Base-by-base conservation (phyloP, 2,888 invertebrate genomes). In the Stratiomys singularior region DNA sequence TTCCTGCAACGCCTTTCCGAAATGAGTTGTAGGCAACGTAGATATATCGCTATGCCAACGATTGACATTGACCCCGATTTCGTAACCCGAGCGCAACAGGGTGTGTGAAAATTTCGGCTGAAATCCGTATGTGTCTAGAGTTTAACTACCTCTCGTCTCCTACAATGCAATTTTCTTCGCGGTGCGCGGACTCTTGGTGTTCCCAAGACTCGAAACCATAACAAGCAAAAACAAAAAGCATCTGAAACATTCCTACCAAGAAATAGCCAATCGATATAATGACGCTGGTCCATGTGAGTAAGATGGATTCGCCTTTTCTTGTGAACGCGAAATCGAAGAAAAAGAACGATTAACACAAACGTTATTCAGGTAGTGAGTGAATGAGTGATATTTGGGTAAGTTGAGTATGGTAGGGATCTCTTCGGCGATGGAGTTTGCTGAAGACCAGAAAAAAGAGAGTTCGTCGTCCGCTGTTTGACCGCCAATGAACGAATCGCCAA, bases 381-480 rank as follows among this genome's bases (percentile, higher is more conserved):
- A 18, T 52, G 52, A 63, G n/a, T 27, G 63, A 63, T 27, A 63
- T 63, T 63, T 28, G 63, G 63, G 63, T 27, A 63, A 11, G 63
- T 28, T 63, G 52, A 52, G n/a, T 52, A 52, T 52, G 52, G 52
- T 52, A 52, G 63, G 63, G 27, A 63, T 63, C 63, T 63, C 28
- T 27, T 63, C 9, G 18, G 23, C 58, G 58, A 4, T 60, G 25
- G 11, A 27, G 15, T 5, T 28, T 60, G 58, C 23, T n/a, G 11
- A 18, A 15, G 25, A 63, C 27, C 7, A 4, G 28, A 63, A 63
- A 63, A 63, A 63, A 28, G 63, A 63, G 63, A 63, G 63, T 63
- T 63, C 63, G 63, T 63, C 63, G 63, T 63, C 63, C 63, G 63
- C 63, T 23, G n/a, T n/a, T 63, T 63, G 63, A 63, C 63, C 63